Conservation (phyloP, 2,797 vertebrate genomes). For the Anas capensis region DNA sequence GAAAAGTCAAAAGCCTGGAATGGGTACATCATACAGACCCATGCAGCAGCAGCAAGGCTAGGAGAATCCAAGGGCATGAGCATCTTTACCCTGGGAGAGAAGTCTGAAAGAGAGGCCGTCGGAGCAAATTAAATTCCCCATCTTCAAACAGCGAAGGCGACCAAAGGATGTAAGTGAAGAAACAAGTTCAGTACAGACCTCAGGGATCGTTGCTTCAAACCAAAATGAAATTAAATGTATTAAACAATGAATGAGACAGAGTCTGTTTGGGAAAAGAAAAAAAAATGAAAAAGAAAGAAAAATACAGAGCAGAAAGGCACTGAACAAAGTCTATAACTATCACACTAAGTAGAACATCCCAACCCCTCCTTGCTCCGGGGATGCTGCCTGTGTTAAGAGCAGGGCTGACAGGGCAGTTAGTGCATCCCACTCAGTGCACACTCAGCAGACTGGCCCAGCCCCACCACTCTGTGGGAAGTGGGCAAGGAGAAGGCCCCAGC, state of each 20-base stretch:
- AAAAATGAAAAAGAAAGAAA: background rate
- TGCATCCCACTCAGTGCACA: background rate
- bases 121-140: conserved; percentile 31
- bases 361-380: background rate
- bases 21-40: background rate
- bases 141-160: conserved; percentile 12
- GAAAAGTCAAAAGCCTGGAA: conserved; percentile 35
- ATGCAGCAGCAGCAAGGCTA: background rate
- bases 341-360: background rate
- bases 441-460: background rate
- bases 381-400: background rate
- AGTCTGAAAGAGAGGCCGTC: conserved; percentile 21
- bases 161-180: background rate
- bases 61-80: conserved; percentile 58
- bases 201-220: background rate
- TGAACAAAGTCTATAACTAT: background rate
- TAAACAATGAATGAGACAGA: background rate
- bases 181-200: conserved; percentile 13
- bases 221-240: background rate
- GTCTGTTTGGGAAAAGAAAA: background rate
- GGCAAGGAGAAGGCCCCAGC: background rate
- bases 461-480: background rate
- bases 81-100: conserved; percentile 9
- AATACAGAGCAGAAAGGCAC: background rate
- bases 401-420: background rate